phyloP scores from a whole-genome alignment of 2,888 invertebrate genomes.

The Callimorpha dominula region DNA sequence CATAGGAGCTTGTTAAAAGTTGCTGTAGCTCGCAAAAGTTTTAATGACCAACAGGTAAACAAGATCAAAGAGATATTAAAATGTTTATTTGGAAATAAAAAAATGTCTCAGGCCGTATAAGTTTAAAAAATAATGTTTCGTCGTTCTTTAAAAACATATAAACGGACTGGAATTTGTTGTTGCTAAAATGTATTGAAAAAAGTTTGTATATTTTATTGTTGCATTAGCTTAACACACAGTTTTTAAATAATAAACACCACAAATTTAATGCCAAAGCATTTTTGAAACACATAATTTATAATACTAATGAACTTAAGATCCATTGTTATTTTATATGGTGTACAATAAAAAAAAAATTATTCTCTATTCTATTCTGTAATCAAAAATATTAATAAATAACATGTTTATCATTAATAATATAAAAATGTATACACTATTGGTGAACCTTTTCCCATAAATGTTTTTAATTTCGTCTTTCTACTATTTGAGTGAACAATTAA shows the following conservation, averaged over 20 bases:
- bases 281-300: not conserved
- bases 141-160: not conserved
- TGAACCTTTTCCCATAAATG: no score
- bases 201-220: not conserved
- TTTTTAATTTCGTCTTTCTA: no score
- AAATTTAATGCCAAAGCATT: not conserved
- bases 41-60: constrained; percentile 49
- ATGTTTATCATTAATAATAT: no score
- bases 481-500: no score
- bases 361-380: no score
- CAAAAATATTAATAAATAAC: no score
- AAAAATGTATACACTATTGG: no score
- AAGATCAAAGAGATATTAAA: constrained; percentile 51
- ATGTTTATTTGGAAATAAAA: constrained; percentile 48
- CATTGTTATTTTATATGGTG: no score
- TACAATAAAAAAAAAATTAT: no score
- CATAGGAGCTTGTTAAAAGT: constrained; percentile 54
- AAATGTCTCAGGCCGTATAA: constrained; percentile 16
- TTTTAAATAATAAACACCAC: not conserved
- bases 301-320: no score
- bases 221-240: not conserved
- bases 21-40: constrained; percentile 42
- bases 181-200: not conserved
- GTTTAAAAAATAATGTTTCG: constrained; percentile 7
- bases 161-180: not conserved